Evolutionary conservation across 2,113 vertebrate species (phyloP), one percentile per base, ranked within the genome.

Genomic region (Regulus satrapa): DNA sequence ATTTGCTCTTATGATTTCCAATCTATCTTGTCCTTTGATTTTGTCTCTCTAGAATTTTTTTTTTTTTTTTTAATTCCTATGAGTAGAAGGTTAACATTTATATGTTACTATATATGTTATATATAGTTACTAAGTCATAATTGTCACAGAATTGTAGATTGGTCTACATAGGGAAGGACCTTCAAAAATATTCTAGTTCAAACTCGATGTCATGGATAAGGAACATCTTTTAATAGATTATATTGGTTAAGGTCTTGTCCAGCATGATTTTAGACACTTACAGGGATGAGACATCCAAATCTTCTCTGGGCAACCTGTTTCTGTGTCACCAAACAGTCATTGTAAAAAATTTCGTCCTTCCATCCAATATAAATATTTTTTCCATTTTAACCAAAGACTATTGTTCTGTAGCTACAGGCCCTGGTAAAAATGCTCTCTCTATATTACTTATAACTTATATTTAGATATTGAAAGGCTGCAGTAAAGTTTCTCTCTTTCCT

Each of bases 81-180:
- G 18, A 74, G 23, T 32, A 69, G n/a, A 69, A 41, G 1, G 2
- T 38, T 68, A 55, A 29, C 6, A 49, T 54, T n/a, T n/a, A n/a
- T n/a, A n/a, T n/a, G n/a, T n/a, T n/a, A n/a, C n/a, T n/a, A n/a
- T n/a, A n/a, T n/a, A n/a, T n/a, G n/a, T n/a, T n/a, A n/a, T n/a
- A n/a, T n/a, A n/a, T n/a, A n/a, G n/a, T n/a, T n/a, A 38, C 2
- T n/a, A 72, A 41, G 6, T 52, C 49, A 46, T 18, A 51, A 20
- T 36, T 36, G 14, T 54, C 29, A 73, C 19, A 54, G 69, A 61
- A 34, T 51, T 1, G 2, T 46, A 32, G n/a, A 62, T 12, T 28
- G 26, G 13, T 28, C 76, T 58, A 31, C 0, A 0, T 31, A 66
- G 5, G 19, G 69, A 74, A 2, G 25, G 14, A 36, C 16, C 5